Percentiles rank a stretch among this genome's conserved stretches.
phyloP scores from a whole-genome alignment of 2,888 invertebrate genomes.

The Allygus modestus region DNA sequence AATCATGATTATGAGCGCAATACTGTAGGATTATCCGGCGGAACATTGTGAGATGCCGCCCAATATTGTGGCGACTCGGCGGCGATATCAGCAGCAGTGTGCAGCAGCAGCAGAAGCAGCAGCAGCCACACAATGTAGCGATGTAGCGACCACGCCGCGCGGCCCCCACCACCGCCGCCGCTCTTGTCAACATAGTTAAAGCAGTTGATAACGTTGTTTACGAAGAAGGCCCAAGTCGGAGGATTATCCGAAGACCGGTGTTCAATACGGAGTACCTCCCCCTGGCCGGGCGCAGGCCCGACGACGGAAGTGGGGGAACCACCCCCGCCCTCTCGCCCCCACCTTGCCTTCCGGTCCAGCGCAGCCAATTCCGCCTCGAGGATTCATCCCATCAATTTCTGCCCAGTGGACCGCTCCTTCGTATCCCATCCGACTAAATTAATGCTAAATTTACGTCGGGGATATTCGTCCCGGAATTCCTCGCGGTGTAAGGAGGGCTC shows the following conservation, averaged over 20 bases:
- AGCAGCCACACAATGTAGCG: background rate
- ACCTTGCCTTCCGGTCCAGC: conserved; percentile 57
- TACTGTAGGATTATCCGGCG: background rate
- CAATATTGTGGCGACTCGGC: background rate
- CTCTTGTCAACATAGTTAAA: conserved; percentile 51
- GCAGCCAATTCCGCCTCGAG: conserved; percentile 62
- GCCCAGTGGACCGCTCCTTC: conserved; percentile 59
- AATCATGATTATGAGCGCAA: background rate
- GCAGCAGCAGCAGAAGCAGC: background rate
- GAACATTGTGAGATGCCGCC: background rate
- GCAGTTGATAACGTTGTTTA: conserved; percentile 54
- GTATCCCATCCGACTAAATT: conserved; percentile 56
- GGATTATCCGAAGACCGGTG: conserved; percentile 57
- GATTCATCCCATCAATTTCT: conserved; percentile 63
- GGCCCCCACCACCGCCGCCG: background rate
- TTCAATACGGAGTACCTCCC: conserved; percentile 59
- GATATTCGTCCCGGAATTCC: conserved; percentile 55
- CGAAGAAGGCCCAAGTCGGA: conserved; percentile 57
- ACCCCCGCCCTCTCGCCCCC: conserved; percentile 53
- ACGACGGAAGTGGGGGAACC: conserved; percentile 57
- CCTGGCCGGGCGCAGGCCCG: conserved; percentile 56
- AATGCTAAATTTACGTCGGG: conserved; percentile 57
- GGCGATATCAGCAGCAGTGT: background rate
- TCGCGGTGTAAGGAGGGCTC: conserved; percentile 35
- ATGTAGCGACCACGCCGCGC: too few species aligned